Base-by-base conservation (phyloP, 2,888 invertebrate species). In the Agrotis exclamationis region DNA sequence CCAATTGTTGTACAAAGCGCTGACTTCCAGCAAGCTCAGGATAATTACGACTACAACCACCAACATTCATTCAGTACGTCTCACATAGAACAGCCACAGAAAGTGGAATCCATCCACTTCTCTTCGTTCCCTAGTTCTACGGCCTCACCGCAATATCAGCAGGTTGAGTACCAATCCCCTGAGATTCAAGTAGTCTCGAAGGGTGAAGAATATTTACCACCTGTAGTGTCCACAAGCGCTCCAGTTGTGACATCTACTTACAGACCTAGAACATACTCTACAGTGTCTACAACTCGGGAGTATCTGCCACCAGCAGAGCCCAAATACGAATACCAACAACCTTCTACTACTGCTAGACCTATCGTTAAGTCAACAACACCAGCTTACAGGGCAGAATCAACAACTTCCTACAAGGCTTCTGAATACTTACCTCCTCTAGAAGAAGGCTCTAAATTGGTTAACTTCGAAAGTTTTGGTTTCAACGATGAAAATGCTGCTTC, bases 131-230 rank as follows among this genome's bases (percentile, higher is more conserved):
- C 94, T 33, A 91, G 89, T 58, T 87, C 89, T 5, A 91, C 88
- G 64, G 83, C 86, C 2, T 88, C 87, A 18, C 90, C 89, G 9
- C 90, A 89, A 73, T 94, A 92, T 72, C 91, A 92, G 59, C 93
- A 93, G 85, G 88, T 88, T 20, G 85, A 86, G 60, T 94, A 93
- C 67, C 91, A 94, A 79, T 85, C 91, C 1, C 95, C 96, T 47
- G 94, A 96, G 85, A 93, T 96, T 68, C 95, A 95, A 85, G 89
- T 91, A 16, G 92, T 85, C 16, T 94, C 95, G 77, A 93, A 93
- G 79, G 89, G 91, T 22, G 94, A 95, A 85, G 95, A 95, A 84
- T 96, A 96, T 78, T 86, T 96, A 51, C 95, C 93, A 28, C 95
- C 96, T 50, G 92, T 92, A 0, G 92, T 90, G 11, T 91, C 93